Evolutionary conservation across 2,797 vertebrate species (phyloP), one percentile per base, ranked within the genome.

Genomic region (Oryzias sinensis): DNA sequence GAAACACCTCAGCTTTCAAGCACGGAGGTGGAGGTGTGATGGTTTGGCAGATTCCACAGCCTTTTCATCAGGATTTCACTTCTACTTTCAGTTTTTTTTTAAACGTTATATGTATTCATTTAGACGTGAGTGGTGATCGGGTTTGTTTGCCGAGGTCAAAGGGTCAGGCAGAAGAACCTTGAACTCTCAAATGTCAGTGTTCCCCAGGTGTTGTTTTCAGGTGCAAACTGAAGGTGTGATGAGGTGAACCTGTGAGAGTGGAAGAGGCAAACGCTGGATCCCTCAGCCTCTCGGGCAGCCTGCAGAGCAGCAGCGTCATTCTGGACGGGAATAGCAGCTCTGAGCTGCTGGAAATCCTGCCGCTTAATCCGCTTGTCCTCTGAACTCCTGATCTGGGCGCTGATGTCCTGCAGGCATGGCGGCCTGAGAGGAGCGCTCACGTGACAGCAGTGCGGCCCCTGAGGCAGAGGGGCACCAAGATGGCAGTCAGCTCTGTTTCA

Each of bases 321-420:
- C 33, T 51, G 46, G 75, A 79, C 25, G 37, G 59, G 80, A 90
- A 88, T 89, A 90, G 89, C 68, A 59, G 59, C 75, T 46, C 76
- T 88, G 81, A 90, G 77, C 86, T 37, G 65, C 63, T 77, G 52
- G 64, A 80, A 85, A 83, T 81, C 83, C 72, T 29, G 25, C 14
- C 0, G 9, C 47, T n/a, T 88, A 86, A 90, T 80, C 84, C 59
- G 89, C 81, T 88, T 81, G 76, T 64, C 65, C 54, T 72, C 49
- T 77, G 75, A 40, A 47, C 63, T 79, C 43, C 56, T 76, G 79
- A 83, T 61, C 68, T 48, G 25, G 43, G 48, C 1, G 33, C 65
- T 15, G 62, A 56, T 7, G 25, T 45, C 25, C 5, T 0, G 17
- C 58, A 59, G 67, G n/a, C 48, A 16, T 27, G 59, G 50, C 14